These are phyloP conservation scores for Belgica antarctica DNA, from an alignment of 2,888 invertebrate genomes.

Conservation along the genomic window DNA sequence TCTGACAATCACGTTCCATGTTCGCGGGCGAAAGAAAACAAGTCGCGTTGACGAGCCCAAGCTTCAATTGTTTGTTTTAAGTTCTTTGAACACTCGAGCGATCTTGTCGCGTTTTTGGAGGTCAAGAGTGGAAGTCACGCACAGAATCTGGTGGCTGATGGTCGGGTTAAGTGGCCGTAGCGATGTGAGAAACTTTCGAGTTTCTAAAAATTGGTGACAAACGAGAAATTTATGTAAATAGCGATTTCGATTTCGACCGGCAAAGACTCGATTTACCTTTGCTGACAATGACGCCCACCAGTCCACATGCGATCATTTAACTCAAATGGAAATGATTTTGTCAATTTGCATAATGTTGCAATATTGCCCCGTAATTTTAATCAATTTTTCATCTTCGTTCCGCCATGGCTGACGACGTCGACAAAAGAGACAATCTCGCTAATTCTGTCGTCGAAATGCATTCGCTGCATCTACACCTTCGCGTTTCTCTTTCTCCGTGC, in stretches of 20 bases:
- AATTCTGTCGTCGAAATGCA: constrained; percentile 21
- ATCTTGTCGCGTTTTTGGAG: neutral
- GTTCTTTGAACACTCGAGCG: neutral
- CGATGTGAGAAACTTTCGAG: constrained; percentile 1
- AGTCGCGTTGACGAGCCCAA: neutral
- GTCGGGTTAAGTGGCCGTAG: neutral
- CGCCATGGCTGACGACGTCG: neutral
- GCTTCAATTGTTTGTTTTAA: neutral
- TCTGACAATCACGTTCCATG: constrained; percentile 14
- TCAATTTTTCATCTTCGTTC: constrained; percentile 24
- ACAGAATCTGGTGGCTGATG: constrained; percentile 3
- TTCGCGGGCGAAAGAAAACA: neutral
- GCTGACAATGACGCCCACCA: constrained; percentile 8
- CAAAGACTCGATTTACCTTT: constrained; percentile 1
- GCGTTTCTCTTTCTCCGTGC: neutral
- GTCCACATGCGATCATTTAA: neutral
- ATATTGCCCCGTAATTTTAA: constrained; percentile 5
- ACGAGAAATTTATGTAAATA: constrained; percentile 4
- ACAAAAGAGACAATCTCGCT: no score
- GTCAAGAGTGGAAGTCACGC: neutral
- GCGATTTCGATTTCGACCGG: no score
- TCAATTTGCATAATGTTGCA: constrained; percentile 3
- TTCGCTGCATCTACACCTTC: constrained; percentile 29
- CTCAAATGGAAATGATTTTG: neutral
- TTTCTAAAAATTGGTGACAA: neutral